Percentiles rank a stretch among this genome's conserved stretches.
These are phyloP conservation scores for Hemitrygon akajei DNA, from an alignment of 2,797 vertebrate species.

Conservation along the genomic window DNA sequence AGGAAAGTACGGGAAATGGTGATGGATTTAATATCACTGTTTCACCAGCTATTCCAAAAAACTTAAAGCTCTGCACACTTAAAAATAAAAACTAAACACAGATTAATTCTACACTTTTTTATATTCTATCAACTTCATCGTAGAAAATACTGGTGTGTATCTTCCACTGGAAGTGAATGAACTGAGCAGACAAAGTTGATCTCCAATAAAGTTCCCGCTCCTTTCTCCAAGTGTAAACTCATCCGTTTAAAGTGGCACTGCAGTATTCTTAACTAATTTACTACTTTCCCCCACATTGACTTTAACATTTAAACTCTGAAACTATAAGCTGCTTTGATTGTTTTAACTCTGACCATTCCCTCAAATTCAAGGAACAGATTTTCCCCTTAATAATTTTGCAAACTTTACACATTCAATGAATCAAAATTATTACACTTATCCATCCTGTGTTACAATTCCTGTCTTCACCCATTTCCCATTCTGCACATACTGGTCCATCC, in stretches of 20 bases:
- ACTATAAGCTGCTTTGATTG: no score
- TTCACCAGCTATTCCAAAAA: no score
- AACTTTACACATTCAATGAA: neutral
- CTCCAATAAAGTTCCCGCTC: no score
- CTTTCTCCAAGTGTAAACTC: no score
- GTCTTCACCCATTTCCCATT: no score
- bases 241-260: neutral
- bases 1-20: neutral
- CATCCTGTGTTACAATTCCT: no score
- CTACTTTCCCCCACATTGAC: neutral
- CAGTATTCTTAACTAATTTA: neutral
- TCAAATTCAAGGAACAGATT: neutral
- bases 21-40: no score
- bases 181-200: neutral
- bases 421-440: no score
- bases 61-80: no score
- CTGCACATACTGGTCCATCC: no score
- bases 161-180: neutral
- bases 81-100: no score
- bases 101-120: neutral
- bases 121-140: neutral
- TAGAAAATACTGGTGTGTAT: neutral
- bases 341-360: no score
- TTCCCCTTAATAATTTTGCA: neutral
- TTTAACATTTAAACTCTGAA: neutral